A percentile compares a stretch with the other conserved stretches of the same genome.
These are phyloP conservation scores for Pelobates cultripes DNA, from an alignment of 2,797 vertebrate species.

Conservation along the genomic window DNA sequence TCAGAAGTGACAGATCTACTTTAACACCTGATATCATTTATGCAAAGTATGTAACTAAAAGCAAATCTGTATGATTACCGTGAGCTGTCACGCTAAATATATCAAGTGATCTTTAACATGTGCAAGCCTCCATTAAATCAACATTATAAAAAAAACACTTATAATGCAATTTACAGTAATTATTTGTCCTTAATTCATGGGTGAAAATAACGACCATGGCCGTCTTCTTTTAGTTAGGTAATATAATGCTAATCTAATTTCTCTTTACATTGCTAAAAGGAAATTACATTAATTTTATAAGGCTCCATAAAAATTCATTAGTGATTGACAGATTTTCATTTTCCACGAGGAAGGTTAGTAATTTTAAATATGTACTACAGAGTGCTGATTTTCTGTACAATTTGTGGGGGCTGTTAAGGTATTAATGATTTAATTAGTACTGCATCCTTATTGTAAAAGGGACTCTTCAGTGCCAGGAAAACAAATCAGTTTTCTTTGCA, in stretches of 20 bases:
- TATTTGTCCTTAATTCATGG: background rate
- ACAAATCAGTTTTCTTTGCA: too few relatives aligned
- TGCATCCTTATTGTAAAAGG: background rate
- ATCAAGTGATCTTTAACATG: too few relatives aligned
- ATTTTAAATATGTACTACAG: background rate
- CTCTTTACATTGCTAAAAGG: background rate
- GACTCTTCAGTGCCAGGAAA: too few relatives aligned
- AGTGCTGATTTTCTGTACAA: background rate
- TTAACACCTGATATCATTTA: background rate
- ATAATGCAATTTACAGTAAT: background rate
- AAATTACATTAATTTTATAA: background rate
- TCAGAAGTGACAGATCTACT: too few relatives aligned
- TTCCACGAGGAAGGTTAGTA: background rate
- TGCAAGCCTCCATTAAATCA: background rate
- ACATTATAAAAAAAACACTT: background rate
- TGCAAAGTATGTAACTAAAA: too few relatives aligned
- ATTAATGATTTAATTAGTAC: constrained; percentile 3
- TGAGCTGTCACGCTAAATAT: too few relatives aligned
- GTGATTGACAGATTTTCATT: background rate
- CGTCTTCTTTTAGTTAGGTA: background rate
- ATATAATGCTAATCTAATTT: background rate
- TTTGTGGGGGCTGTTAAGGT: background rate
- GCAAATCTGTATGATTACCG: too few relatives aligned
- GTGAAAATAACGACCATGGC: background rate
- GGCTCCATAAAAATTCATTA: background rate